These are phyloP conservation scores for Anabas testudineus DNA, from an alignment of 2,797 vertebrate genomes.

Conservation along the genomic window DNA sequence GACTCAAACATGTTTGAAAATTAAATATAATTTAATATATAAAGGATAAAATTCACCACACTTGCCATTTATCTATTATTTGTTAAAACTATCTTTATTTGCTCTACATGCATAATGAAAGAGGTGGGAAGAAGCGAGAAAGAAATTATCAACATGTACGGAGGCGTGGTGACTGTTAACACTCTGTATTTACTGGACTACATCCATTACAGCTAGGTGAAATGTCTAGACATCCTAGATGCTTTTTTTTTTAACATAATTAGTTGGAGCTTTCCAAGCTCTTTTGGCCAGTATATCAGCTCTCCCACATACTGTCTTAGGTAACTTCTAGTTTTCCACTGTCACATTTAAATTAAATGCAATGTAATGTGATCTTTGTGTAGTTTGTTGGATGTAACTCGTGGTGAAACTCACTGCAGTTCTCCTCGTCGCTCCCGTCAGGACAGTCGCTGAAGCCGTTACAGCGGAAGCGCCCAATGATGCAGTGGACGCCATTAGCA, in stretches of 20 bases:
- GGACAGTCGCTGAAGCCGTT: conserved; percentile 97
- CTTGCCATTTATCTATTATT: too few species aligned
- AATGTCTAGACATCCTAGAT: too few species aligned
- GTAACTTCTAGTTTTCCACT: too few species aligned
- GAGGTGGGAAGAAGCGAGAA: not conserved
- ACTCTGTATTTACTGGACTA: not conserved
- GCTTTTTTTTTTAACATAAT: too few species aligned
- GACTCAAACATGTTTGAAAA: conserved; percentile 3
- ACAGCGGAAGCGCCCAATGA: conserved; percentile 96
- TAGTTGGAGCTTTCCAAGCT: too few species aligned
- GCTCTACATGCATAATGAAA: too few species aligned
- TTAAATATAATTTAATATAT: too few species aligned
- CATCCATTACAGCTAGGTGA: not conserved
- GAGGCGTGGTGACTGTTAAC: not conserved
- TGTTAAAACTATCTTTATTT: too few species aligned
- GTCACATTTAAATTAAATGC: not conserved
- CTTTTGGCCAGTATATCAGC: too few species aligned
- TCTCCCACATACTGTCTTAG: too few species aligned
- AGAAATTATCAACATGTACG: not conserved
- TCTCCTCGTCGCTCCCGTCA: conserved; percentile 95
- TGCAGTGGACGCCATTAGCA: conserved; percentile 94
- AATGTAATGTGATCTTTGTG: not conserved
- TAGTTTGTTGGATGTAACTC: not conserved
- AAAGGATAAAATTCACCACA: too few species aligned
- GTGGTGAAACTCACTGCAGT: conserved; percentile 95